Base-by-base conservation (phyloP, 23 tunicate species). In the Ciona savignyi region DNA sequence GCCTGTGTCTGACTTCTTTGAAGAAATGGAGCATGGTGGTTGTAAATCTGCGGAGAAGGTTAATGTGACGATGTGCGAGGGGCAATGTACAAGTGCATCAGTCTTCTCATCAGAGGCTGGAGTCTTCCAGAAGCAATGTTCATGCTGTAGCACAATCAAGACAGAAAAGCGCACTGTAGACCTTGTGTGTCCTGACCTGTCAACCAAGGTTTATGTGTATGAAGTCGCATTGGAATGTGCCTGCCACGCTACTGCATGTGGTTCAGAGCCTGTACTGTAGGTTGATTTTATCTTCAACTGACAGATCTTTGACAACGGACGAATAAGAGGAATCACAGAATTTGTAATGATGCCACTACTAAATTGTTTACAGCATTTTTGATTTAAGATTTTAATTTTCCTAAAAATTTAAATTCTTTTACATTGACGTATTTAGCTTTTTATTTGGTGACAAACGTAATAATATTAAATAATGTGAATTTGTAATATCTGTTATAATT, bases 41-140 rank as follows among this genome's bases (percentile, higher is more conserved):
- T 91, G 97, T 66, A 34, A 67, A 62, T 91, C 97, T 22, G n/a
- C 80, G 2, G 79, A 80, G 23, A 80, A 80, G 75, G 82, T 91
- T 11, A 88, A 91, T 84, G 84, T 91, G 35, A 91, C 97, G 15
- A 91, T 91, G 97, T 91, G 97, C 79, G 93, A 91, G 65, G 97
- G 97, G 23, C 85, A 83, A 29, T 91, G 97, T 80, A 91, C 97
- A 29, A 84, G 91, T 71, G 90, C 93, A 34, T 91, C 97, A 33
- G 89, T 91, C 25, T 91, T 84, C 81, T 91, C 97, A 2, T 51
- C 84, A 3, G 91, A 84, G 66, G 74, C 77, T 0, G 97, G 97
- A 49, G 73, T 65, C 61, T 91, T 91, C 91, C 80, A 80, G 77
- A 91, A 91, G 85, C 90, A 91, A 66, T 91, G 97, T 70, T 86